These are phyloP conservation scores for Adelosebastes latens DNA, from an alignment of 2,797 vertebrate species.

Conservation along the genomic window DNA sequence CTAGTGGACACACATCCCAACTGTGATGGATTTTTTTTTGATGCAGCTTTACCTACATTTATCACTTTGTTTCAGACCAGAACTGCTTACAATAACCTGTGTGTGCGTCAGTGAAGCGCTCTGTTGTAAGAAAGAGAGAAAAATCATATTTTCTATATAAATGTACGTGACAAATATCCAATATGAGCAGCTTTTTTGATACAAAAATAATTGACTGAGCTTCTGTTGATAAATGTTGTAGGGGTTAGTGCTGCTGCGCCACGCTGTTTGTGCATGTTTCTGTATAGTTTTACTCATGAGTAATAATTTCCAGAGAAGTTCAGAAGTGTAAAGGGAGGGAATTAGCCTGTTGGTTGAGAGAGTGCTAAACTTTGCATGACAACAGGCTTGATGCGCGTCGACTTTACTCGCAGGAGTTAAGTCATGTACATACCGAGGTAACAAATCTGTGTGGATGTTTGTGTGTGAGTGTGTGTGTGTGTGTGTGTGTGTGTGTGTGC, in stretches of 20 bases:
- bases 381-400: constrained; percentile 52
- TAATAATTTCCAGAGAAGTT: constrained; percentile 71
- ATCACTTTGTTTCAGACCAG: constrained; percentile 38
- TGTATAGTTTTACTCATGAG: constrained; percentile 67
- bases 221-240: constrained; percentile 55
- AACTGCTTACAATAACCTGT: constrained; percentile 40
- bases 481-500: not conserved
- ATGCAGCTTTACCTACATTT: constrained; percentile 43
- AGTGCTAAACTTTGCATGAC: constrained; percentile 55
- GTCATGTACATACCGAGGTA: constrained; percentile 72
- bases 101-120: constrained; percentile 19
- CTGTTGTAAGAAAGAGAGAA: constrained; percentile 23
- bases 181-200: constrained; percentile 51
- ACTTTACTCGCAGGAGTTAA: constrained; percentile 49
- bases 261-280: constrained; percentile 59
- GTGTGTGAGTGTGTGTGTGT: not conserved
- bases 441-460: constrained; percentile 45
- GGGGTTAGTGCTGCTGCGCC: constrained; percentile 56
- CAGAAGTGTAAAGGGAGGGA: constrained; percentile 64
- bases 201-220: constrained; percentile 29
- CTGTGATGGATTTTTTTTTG: constrained; percentile 20
- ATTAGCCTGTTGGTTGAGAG: constrained; percentile 49
- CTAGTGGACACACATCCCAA: constrained; percentile 51
- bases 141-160: constrained; percentile 35
- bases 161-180: constrained; percentile 41